A percentile compares a stretch with the other conserved stretches of the same genome.
Evolutionary conservation across 2,888 invertebrate genomes (phyloP).

Genomic region (Tenthredo scrophulariae): DNA sequence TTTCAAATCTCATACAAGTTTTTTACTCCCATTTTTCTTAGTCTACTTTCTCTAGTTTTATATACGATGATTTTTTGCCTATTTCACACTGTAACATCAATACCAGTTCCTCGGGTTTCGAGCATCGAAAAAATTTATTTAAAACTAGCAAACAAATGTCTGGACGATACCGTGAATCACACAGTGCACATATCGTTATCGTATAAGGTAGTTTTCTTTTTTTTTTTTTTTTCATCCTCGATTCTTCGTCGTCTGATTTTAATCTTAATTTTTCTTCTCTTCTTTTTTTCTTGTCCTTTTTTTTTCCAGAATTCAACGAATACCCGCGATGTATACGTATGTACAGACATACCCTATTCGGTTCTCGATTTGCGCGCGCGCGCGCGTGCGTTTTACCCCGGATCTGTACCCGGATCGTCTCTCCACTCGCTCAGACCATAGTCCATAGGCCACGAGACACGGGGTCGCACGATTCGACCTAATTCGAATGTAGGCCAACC

Average conservation of each 20-base stretch:
- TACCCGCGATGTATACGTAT: neutral
- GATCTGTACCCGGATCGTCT: conserved; percentile 43
- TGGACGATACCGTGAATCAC: neutral
- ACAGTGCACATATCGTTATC: too few relatives aligned
- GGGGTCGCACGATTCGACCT: conserved; percentile 22
- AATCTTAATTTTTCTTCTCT: neutral
- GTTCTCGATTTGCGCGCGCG: neutral
- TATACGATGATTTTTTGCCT: neutral
- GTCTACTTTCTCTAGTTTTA: neutral
- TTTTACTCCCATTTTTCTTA: neutral
- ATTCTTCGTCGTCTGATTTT: neutral
- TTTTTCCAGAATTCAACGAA: neutral
- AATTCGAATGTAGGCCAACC: conserved; percentile 47
- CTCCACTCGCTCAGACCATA: neutral
- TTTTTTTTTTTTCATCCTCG: neutral
- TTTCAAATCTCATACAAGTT: neutral
- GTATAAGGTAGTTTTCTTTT: too few relatives aligned
- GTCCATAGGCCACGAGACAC: neutral
- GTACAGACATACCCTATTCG: neutral
- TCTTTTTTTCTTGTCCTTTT: neutral
- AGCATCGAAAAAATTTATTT: neutral
- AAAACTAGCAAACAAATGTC: neutral
- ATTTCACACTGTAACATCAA: neutral
- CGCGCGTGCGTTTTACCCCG: neutral
- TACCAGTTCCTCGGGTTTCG: neutral